Percentiles rank a stretch among this genome's conserved stretches.
Conservation (phyloP, 1,140 invertebrate genomes). For the Brachionus asplanchnoidis region DNA sequence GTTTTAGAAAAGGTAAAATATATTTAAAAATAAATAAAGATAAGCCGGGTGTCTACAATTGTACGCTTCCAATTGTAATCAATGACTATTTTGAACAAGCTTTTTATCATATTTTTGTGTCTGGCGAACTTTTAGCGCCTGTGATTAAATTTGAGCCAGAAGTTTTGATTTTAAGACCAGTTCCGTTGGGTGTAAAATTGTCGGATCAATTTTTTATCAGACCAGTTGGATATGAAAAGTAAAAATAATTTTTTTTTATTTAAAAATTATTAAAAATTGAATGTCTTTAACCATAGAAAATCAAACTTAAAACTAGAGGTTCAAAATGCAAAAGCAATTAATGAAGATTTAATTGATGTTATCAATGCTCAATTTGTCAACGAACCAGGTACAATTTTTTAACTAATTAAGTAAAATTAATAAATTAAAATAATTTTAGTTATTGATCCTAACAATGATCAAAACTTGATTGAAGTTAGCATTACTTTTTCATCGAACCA, state of each 20-base stretch:
- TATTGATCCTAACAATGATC: not conserved
- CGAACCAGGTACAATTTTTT: not conserved
- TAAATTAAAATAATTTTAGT: constrained; percentile 44
- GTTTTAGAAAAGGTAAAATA: not conserved
- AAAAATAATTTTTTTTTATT: not conserved
- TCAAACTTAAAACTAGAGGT: constrained; percentile 42
- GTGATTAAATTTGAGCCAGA: constrained; percentile 53
- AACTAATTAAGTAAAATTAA: not conserved
- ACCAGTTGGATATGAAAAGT: constrained; percentile 51
- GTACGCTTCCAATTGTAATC: constrained; percentile 50
- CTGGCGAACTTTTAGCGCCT: constrained; percentile 50
- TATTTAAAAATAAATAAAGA: constrained; percentile 43
- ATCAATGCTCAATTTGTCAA: not conserved
- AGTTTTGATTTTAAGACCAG: constrained; percentile 52
- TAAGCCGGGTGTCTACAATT: constrained; percentile 48
- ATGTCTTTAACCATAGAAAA: constrained; percentile 44
- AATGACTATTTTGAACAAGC: constrained; percentile 50
- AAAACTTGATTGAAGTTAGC: constrained; percentile 42
- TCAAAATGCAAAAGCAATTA: not conserved
- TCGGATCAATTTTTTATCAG: constrained; percentile 50
- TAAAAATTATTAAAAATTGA: not conserved
- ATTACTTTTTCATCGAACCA: constrained; percentile 49
- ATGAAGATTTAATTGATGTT: not conserved
- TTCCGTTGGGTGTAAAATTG: constrained; percentile 51
- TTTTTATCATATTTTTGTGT: constrained; percentile 51